Conservation (phyloP, 2,113 vertebrate genomes). For the Phaethornis superciliosus region DNA sequence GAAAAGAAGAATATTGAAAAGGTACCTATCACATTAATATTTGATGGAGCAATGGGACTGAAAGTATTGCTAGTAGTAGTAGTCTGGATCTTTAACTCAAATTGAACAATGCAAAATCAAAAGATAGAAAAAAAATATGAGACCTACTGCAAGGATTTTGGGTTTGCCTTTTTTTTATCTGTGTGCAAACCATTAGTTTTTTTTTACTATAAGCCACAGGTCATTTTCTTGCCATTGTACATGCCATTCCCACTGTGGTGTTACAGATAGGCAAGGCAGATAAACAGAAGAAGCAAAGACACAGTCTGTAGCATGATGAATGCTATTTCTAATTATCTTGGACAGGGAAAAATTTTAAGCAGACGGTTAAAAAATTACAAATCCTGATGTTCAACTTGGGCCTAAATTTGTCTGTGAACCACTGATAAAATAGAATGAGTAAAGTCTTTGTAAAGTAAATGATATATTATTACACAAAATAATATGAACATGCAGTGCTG, state of each 20-base stretch:
- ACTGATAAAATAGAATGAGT: conserved; percentile 68
- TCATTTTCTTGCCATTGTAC: not conserved
- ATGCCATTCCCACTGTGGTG: not conserved
- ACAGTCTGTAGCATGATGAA: not conserved
- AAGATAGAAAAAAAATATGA: not conserved
- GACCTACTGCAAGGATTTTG: not conserved
- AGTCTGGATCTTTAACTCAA: not conserved
- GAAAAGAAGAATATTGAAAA: not conserved
- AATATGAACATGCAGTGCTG: conserved; percentile 58
- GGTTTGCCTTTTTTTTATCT: not conserved
- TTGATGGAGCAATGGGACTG: not conserved
- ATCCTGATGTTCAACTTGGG: conserved; percentile 32
- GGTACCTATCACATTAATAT: not conserved
- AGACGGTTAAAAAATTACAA: conserved; percentile 45
- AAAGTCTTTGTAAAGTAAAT: conserved; percentile 67
- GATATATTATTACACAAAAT: conserved; percentile 75
- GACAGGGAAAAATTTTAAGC: not conserved
- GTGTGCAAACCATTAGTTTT: not conserved
- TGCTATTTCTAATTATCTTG: conserved; percentile 31
- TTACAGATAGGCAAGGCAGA: conserved; percentile 11
- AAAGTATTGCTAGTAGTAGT: not conserved
- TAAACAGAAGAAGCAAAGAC: conserved; percentile 20
- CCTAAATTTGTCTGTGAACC: conserved; percentile 66
- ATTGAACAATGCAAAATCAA: not conserved
- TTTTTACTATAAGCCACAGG: not conserved